Conservation (phyloP, 2,888 invertebrate genomes). For the Perizoma affinitatum region DNA sequence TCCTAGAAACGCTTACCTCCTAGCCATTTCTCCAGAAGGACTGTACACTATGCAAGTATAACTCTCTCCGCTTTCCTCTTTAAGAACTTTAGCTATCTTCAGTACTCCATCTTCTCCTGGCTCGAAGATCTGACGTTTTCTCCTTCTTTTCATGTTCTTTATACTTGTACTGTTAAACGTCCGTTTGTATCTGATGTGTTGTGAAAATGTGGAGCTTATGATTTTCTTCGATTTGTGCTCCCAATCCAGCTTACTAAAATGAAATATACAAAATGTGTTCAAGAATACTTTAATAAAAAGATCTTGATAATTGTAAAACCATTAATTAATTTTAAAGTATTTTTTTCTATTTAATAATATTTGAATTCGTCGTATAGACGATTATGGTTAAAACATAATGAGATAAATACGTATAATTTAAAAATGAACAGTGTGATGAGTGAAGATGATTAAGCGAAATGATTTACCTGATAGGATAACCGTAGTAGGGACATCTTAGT, state of each 20-base stretch:
- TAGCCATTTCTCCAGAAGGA: slow-evolving; percentile 90
- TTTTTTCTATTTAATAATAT: no score
- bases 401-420: no score
- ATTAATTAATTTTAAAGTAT: no score
- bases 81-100: slow-evolving; percentile 84
- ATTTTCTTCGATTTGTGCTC: slow-evolving; percentile 75
- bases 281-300: not conserved
- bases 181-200: slow-evolving; percentile 68
- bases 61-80: slow-evolving; percentile 88
- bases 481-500: slow-evolving; percentile 92
- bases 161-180: slow-evolving; percentile 42
- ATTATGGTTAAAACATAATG: no score
- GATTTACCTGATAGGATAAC: slow-evolving; percentile 89
- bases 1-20: slow-evolving; percentile 66
- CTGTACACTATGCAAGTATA: slow-evolving; percentile 93
- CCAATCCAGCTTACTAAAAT: slow-evolving; percentile 74
- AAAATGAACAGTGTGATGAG: no score
- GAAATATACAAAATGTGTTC: not conserved
- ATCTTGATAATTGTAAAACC: no score
- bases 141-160: slow-evolving; percentile 45
- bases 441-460: no score
- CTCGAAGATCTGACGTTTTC: slow-evolving; percentile 67
- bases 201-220: slow-evolving; percentile 59
- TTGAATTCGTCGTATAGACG: no score
- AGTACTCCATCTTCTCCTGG: slow-evolving; percentile 82